A percentile compares a stretch with the other conserved stretches of the same genome.
These are phyloP conservation scores for Amblyornis subalaris DNA, from an alignment of 2,113 vertebrate species.

Conservation along the genomic window DNA sequence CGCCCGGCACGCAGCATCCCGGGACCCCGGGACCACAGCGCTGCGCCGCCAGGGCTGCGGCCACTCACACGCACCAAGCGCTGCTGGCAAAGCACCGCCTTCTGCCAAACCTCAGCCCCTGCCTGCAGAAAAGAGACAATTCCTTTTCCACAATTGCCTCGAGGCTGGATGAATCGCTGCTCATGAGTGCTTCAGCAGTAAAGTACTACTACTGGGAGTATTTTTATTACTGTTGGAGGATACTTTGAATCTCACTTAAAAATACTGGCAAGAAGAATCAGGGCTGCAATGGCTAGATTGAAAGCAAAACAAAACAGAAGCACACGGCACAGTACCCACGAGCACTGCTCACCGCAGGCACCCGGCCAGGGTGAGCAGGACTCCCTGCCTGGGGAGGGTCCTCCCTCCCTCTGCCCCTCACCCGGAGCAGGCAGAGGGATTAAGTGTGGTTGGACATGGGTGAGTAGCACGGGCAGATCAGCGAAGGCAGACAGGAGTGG, in stretches of 20 bases:
- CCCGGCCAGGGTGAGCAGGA: neutral
- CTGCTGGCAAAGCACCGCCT: neutral
- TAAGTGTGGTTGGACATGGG: fast-evolving
- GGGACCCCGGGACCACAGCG: fast-evolving
- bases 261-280: fast-evolving
- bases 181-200: neutral
- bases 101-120: neutral
- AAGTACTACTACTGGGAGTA: neutral
- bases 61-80: fast-evolving
- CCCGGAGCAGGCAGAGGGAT: neutral
- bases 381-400: neutral
- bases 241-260: neutral
- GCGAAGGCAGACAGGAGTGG: neutral
- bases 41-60: neutral
- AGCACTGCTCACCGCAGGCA: neutral
- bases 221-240: neutral
- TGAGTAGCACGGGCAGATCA: neutral
- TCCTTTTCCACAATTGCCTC: neutral
- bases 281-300: neutral
- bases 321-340: fast-evolving
- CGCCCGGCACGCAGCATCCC: fast-evolving
- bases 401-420: neutral
- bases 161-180: neutral
- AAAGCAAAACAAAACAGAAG: neutral
- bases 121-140: neutral